phyloP scores from a whole-genome alignment of 2,797 vertebrate genomes.

The Rhabdophis nuchalis region DNA sequence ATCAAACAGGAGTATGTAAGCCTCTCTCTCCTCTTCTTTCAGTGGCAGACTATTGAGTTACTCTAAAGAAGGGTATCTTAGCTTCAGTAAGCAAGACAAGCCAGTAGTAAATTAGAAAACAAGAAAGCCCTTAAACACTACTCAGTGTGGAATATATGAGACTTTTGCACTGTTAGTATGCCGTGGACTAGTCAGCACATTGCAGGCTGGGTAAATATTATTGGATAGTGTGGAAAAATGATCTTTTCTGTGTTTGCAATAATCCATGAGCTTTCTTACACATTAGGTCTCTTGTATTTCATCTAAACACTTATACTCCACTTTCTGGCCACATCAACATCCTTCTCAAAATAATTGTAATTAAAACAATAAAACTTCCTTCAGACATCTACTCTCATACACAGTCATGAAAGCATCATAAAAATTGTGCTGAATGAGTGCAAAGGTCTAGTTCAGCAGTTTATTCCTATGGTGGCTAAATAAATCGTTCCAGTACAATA shows the following conservation, averaged over 20 bases:
- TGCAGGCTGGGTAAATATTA: not conserved
- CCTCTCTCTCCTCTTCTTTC: conserved; percentile 9
- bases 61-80: conserved; percentile 44
- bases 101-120: conserved; percentile 41
- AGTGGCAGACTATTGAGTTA: conserved; percentile 30
- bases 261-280: not conserved
- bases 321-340: not conserved
- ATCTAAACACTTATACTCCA: not conserved
- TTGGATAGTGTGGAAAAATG: not conserved
- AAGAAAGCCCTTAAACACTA: not conserved
- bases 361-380: not conserved
- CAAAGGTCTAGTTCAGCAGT: not conserved
- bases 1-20: not conserved
- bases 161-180: not conserved
- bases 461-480: not conserved
- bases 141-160: conserved; percentile 23
- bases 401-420: not conserved
- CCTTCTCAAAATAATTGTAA: not conserved
- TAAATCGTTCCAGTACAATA: not conserved
- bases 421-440: not conserved
- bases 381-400: not conserved
- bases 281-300: not conserved
- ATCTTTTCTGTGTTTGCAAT: not conserved
- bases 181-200: not conserved
- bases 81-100: conserved; percentile 49